Base-by-base conservation (phyloP, 1,140 invertebrate species). In the Plutomurus gul region DNA sequence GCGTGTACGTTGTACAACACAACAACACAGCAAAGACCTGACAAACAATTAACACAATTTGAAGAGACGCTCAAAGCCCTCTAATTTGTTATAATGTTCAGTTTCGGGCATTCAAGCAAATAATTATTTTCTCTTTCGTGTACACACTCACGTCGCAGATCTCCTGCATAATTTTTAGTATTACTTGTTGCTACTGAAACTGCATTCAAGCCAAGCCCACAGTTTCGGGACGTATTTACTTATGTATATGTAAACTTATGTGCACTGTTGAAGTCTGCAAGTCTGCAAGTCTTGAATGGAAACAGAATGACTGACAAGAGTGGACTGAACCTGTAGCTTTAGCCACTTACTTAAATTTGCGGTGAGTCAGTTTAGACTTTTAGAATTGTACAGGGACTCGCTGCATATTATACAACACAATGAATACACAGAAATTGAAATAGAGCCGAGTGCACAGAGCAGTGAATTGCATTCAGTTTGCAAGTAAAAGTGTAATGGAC, bases 251-350 rank as follows among this genome's bases (percentile, higher is more conserved):
- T 51, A 11, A 10, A 6, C 47, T 51, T 43, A n/a, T 43, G 39
- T 43, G 39, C n/a, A 13, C 11, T 43, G 39, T 43, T 43, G 11
- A 1, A 43, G 39, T 43, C n/a, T 13, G 39, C 39, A 43, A 43
- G 7, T 43, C 39, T 43, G 2, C 2, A 43, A 43, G 11, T n/a
- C n/a, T n/a, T n/a, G n/a, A n/a, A n/a, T n/a, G n/a, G n/a, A n/a
- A n/a, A n/a, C n/a, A n/a, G n/a, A n/a, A 65, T n/a, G 56, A 11
- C 30, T 33, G 56, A 30, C 56, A 65, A 49, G 56, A 65, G 56
- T 65, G 56, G 56, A 65, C 56, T 65, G 56, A 65, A 65, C 56
- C 25, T 65, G 56, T 33, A 65, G 13, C 51, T 36, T 60, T 60
- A 33, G n/a, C 8, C 27, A n/a, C 25, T 65, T 27, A n/a, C 27